Evolutionary conservation across 2,888 invertebrate species (phyloP), one percentile per base, ranked within the genome.

Genomic region (Pemphredon lugubris): DNA sequence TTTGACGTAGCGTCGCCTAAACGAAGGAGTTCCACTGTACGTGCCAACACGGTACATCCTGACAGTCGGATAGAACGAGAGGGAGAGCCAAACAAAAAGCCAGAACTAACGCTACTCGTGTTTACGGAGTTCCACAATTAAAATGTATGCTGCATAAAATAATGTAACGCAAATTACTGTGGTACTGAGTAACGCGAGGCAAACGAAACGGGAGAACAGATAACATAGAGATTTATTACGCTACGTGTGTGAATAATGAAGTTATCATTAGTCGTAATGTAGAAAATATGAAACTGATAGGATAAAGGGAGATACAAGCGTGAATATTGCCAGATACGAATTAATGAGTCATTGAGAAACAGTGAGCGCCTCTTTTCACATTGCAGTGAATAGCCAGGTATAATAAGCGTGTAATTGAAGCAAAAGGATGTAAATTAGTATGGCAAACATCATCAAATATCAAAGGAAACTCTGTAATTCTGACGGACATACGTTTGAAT

Each of bases 101-200:
- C 5, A n/a, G 39, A 13, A 39, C 39, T 4, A n/a, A 39, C 30
- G 14, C 11, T 5, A n/a, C 5, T 39, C n/a, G 2, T 13, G n/a
- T 39, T 39, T 39, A 14, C 39, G 14, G n/a, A 4, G 5, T 14
- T 2, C 39, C n/a, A n/a, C 39, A 39, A 39, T 39, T 39, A 39
- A 39, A 39, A 39, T 39, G 39, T 39, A 39, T 39, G 39, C 7
- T n/a, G 39, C 39, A 4, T n/a, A 39, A 39, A 39, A 39, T 39
- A 39, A 39, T n/a, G 39, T 4, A 39, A 39, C n/a, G n/a, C 39
- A 39, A 39, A 39, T 14, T n/a, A 14, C 39, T 14, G 6, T 4
- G n/a, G n/a, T n/a, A 39, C 14, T n/a, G 14, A 39, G 2, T 39
- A 13, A 39, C n/a, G n/a, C 39, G 14, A 39, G n/a, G 39, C 13